Conservation (phyloP, 2,888 invertebrate genomes). For the Drosophila mimetica region DNA sequence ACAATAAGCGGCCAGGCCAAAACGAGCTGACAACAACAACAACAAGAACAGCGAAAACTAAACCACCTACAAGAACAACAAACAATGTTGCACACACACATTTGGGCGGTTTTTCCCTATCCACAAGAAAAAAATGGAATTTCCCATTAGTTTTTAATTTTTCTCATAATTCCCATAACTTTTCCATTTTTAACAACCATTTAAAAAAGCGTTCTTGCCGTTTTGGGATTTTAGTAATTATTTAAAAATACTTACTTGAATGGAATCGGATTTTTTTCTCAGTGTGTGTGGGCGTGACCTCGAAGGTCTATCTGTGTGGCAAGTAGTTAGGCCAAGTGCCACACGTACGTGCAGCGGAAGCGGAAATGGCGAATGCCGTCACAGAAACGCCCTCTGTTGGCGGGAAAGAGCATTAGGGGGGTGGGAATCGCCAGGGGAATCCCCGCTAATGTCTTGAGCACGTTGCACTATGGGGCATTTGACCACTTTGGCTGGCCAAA, state of each 20-base stretch:
- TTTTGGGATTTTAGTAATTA: too few relatives aligned
- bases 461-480: too few relatives aligned
- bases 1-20: constrained; percentile 65
- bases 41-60: constrained; percentile 30
- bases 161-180: too few relatives aligned
- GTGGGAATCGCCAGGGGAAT: not conserved
- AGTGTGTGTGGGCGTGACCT: constrained; percentile 32
- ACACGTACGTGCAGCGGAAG: constrained; percentile 64
- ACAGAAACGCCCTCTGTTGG: constrained; percentile 20
- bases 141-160: too few relatives aligned
- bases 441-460: constrained; percentile 41
- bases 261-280: not conserved
- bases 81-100: constrained; percentile 13
- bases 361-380: constrained; percentile 63
- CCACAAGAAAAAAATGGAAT: constrained; percentile 5
- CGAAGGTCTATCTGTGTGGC: constrained; percentile 48
- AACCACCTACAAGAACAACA: constrained; percentile 24
- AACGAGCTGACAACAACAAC: constrained; percentile 61
- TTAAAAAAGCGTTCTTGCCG: too few relatives aligned
- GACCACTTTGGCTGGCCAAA: too few relatives aligned
- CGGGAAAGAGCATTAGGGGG: constrained; percentile 2
- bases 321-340: constrained; percentile 62
- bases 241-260: too few relatives aligned
- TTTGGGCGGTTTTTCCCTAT: constrained; percentile 5
- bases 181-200: too few relatives aligned